A percentile compares a stretch with the other conserved stretches of the same genome.
phyloP scores from a whole-genome alignment of 2,113 vertebrate genomes.

The Irena cyanogastra region DNA sequence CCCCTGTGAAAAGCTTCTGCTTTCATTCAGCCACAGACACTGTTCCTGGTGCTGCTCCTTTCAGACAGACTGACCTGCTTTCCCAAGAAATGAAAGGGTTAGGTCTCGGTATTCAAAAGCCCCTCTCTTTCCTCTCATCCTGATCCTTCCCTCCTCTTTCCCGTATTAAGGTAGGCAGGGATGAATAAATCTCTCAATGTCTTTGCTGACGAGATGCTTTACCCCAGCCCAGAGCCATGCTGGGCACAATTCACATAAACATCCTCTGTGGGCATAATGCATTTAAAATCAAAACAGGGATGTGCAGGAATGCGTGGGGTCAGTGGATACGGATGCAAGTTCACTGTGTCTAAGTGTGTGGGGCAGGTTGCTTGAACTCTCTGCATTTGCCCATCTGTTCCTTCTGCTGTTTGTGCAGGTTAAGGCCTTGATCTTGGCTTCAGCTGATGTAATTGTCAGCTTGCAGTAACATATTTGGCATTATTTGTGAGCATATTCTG shows the following conservation, averaged over 20 bases:
- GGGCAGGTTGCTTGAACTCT: background rate
- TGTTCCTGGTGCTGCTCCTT: background rate
- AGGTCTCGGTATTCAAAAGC: background rate
- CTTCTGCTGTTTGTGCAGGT: background rate
- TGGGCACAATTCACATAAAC: background rate
- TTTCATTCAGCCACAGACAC: background rate
- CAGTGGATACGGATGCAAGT: background rate
- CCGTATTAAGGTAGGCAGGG: background rate
- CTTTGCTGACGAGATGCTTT: background rate
- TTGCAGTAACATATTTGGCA: background rate
- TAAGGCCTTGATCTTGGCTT: background rate
- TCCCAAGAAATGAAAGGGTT: background rate
- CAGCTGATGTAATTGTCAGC: background rate
- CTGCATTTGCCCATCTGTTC: background rate
- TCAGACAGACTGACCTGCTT: background rate
- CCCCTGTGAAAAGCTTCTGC: background rate
- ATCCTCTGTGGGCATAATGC: background rate
- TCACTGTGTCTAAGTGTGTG: background rate
- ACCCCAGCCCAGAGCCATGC: background rate
- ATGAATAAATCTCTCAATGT: background rate
- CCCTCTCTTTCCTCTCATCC: background rate
- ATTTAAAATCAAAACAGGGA: background rate
- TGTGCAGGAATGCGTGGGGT: fast-evolving
- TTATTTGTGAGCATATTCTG: background rate
- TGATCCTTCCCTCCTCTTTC: background rate